phyloP scores from a whole-genome alignment of 2,797 vertebrate genomes.

The Gouania willdenowi region DNA sequence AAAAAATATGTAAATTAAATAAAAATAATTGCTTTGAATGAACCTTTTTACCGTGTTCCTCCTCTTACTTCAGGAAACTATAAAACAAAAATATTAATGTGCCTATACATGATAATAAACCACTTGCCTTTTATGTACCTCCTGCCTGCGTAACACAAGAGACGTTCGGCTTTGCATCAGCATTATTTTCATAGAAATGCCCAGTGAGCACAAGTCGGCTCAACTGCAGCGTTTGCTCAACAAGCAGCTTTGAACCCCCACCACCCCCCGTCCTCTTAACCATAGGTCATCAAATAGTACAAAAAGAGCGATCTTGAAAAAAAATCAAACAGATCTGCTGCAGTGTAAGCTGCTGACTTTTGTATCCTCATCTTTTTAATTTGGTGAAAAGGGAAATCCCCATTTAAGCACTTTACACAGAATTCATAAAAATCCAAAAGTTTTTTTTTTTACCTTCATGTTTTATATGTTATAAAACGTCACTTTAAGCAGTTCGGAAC shows the following conservation, averaged over 20 bases:
- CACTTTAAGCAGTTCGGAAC: constrained; percentile 15
- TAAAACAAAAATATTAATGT: too few species aligned
- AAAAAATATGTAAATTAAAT: too few species aligned
- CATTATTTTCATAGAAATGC: constrained; percentile 22
- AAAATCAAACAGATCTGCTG: constrained; percentile 27
- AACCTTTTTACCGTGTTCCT: constrained; percentile 6
- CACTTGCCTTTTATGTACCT: constrained; percentile 11
- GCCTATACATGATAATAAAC: constrained; percentile 27
- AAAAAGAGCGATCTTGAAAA: constrained; percentile 18
- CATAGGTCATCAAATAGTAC: constrained; percentile 25
- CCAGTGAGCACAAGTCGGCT: constrained; percentile 15
- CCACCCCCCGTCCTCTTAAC: constrained; percentile 8
- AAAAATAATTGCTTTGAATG: too few species aligned
- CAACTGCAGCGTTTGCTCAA: constrained; percentile 19
- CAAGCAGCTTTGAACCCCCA: constrained; percentile 22
- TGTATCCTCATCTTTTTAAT: background rate
- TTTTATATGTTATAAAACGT: constrained; percentile 10
- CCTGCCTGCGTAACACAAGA: constrained; percentile 16
- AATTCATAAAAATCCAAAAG: constrained; percentile 2
- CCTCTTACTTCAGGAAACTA: too few species aligned
- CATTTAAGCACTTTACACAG: constrained; percentile 8
- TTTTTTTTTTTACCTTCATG: constrained; percentile 4
- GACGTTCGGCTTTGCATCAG: constrained; percentile 14
- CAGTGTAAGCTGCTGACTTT: constrained; percentile 5
- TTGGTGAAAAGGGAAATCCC: background rate